phyloP scores from a whole-genome alignment of 2,113 vertebrate species.

The Nesoenas mayeri region DNA sequence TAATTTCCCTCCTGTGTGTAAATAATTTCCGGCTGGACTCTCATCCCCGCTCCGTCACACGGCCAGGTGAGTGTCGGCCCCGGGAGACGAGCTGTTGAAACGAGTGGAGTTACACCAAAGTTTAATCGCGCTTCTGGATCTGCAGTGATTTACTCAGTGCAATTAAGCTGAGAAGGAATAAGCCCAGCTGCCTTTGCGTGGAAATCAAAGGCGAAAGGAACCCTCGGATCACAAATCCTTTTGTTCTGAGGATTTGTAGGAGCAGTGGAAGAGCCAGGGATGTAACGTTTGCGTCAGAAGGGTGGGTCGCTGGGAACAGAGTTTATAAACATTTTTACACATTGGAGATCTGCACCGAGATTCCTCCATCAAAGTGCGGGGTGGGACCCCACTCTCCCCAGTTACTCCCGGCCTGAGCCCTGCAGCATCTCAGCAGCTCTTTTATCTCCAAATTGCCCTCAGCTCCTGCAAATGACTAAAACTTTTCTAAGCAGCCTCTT shows the following conservation, averaged over 20 bases:
- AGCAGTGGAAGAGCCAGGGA: not conserved
- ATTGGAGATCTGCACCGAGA: not conserved
- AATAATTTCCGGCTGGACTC: not conserved
- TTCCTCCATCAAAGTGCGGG: conserved; percentile 8
- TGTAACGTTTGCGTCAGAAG: not conserved
- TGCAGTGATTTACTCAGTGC: not conserved
- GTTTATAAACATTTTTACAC: conserved; percentile 7
- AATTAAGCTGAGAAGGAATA: not conserved
- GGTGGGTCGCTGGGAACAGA: not conserved
- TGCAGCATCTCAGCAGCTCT: not conserved
- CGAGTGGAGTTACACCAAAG: not conserved
- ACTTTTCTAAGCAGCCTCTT: not conserved
- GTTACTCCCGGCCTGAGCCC: not conserved
- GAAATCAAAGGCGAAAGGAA: not conserved
- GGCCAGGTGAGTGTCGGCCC: not conserved
- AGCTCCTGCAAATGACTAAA: not conserved
- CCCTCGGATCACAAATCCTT: not conserved
- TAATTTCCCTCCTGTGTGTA: conserved; percentile 18
- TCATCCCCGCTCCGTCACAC: not conserved
- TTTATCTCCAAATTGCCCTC: conserved; percentile 9
- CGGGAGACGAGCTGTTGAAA: not conserved
- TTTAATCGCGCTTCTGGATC: not conserved
- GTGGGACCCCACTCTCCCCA: not conserved
- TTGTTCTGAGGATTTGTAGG: not conserved
- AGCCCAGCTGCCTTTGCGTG: not conserved